phyloP scores from a whole-genome alignment of 1,140 invertebrate genomes.

The Fopius arisanus region DNA sequence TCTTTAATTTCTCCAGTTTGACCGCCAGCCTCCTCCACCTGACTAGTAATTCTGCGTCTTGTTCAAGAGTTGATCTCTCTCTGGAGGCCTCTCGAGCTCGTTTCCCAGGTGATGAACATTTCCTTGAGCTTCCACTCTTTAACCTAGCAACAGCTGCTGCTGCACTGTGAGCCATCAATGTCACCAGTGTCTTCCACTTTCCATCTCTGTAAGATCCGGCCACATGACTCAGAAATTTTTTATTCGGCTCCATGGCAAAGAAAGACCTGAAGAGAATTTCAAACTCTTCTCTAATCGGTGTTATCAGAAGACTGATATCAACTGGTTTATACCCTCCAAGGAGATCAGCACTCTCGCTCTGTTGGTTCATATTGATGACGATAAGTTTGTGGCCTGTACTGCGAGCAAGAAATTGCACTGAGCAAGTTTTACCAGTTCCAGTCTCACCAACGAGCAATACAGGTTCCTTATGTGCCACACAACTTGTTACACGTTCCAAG shows the following conservation, averaged over 20 bases:
- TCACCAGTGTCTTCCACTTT: slow-evolving; percentile 77
- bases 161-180: slow-evolving; percentile 80
- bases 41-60: slow-evolving; percentile 44
- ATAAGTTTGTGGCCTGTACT: slow-evolving; percentile 84
- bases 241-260: slow-evolving; percentile 84
- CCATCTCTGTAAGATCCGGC: slow-evolving; percentile 76
- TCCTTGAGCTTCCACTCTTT: slow-evolving; percentile 22
- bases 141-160: slow-evolving; percentile 73
- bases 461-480: slow-evolving; percentile 85
- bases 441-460: slow-evolving; percentile 97
- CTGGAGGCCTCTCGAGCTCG: slow-evolving; percentile 32
- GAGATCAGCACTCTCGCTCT: slow-evolving; percentile 95
- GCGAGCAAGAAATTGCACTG: slow-evolving; percentile 90
- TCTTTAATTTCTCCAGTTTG: slow-evolving; percentile 75
- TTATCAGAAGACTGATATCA: slow-evolving; percentile 84
- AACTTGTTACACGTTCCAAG: slow-evolving; percentile 86
- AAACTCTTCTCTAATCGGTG: slow-evolving; percentile 86
- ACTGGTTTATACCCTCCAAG: slow-evolving; percentile 98
- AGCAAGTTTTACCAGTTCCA: slow-evolving; percentile 98
- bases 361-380: slow-evolving; percentile 99
- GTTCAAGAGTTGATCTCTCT: slow-evolving; percentile 61
- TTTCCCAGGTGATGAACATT: slow-evolving; percentile 5
- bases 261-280: slow-evolving; percentile 81
- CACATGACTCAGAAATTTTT: slow-evolving; percentile 83
- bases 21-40: slow-evolving; percentile 73